These are phyloP conservation scores for Xenopus laevis DNA, from an alignment of 2,113 vertebrate genomes.

Conservation along the genomic window DNA sequence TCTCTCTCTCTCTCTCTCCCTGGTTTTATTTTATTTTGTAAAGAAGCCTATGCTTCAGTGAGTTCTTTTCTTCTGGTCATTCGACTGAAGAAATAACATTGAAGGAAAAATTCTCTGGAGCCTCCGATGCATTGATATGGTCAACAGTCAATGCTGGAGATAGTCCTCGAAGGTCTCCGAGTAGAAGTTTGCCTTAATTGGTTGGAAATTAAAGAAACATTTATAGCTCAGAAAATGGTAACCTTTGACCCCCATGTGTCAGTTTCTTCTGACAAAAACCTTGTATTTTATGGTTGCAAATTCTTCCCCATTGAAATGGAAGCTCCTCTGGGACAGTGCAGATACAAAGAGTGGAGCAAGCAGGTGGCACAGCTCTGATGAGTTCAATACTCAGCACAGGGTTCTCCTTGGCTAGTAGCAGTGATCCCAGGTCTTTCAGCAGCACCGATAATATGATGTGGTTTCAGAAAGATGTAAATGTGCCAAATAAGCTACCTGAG, in stretches of 20 bases:
- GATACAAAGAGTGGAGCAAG: slow-evolving; percentile 30
- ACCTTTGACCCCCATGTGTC: slow-evolving; percentile 55
- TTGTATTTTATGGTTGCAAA: slow-evolving; percentile 54
- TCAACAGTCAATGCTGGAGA: slow-evolving; percentile 60
- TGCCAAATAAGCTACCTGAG: no score
- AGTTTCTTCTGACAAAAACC: slow-evolving; percentile 53
- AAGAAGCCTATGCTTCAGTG: slow-evolving; percentile 59
- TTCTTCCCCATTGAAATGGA: slow-evolving; percentile 54
- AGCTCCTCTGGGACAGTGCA: slow-evolving; percentile 48
- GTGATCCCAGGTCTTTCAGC: background rate
- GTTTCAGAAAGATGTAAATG: no score
- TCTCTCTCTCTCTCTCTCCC: slow-evolving; percentile 51
- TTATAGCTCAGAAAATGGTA: slow-evolving; percentile 63
- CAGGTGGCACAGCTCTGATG: slow-evolving; percentile 16
- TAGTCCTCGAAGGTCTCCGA: slow-evolving; percentile 41
- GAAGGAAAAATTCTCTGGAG: slow-evolving; percentile 54
- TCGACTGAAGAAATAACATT: slow-evolving; percentile 62
- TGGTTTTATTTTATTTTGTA: slow-evolving; percentile 61
- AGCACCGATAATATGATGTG: background rate
- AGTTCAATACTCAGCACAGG: background rate
- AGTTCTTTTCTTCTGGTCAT: slow-evolving; percentile 63
- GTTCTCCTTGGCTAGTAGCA: background rate
- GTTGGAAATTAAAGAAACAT: slow-evolving; percentile 63
- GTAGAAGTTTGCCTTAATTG: slow-evolving; percentile 62
- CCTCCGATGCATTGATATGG: slow-evolving; percentile 55